Evolutionary conservation across 2,113 vertebrate species (phyloP), one percentile per base, ranked within the genome.

Genomic region (Grammomys surdaster): DNA sequence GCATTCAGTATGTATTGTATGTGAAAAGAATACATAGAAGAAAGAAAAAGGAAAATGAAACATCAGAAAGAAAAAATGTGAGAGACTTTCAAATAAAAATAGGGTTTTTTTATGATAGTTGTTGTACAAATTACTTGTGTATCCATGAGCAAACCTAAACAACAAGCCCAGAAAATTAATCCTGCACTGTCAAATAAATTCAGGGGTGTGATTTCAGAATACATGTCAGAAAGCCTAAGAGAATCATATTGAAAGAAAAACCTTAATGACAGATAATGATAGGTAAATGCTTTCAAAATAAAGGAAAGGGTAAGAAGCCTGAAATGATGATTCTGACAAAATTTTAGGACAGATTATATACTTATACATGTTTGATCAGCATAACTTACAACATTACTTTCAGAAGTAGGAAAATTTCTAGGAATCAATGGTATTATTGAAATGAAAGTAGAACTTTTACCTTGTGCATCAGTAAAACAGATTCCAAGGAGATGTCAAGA

Each of bases 161-260:
- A 89, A 48, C 70, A 93, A 94, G 8, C 51, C 60, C 43, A 91
- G 72, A 76, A 94, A 91, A 97, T 84, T 3, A 81, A 88, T 90
- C 22, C 33, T 88, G 54, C 8, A 60, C 26, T 81, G 51, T 76
- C 89, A 96, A 93, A 63, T 82, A 51, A 96, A 95, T 93, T 90
- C 63, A 97, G 88, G 82, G 63, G 19, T 96, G 9, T 90, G 94
- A 96, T 90, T 93, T 97, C 65, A 96, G 63, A 94, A 93, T 81
- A 94, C 58, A 69, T 97, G 80, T 92, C 91, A 92, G 58, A 85
- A 88, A 95, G 89, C 28, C 46, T 95, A 86, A 96, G 58, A 96
- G 84, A 96, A 43, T 91, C 65, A 93, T 92, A 94, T 91, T 95
- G 84, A 93, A 95, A 89, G 31, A 5, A 92, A 93, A 93, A 91